Evolutionary conservation across 2,888 invertebrate genomes (phyloP), one percentile per base, ranked within the genome.

Genomic region (Capitulum mitella): DNA sequence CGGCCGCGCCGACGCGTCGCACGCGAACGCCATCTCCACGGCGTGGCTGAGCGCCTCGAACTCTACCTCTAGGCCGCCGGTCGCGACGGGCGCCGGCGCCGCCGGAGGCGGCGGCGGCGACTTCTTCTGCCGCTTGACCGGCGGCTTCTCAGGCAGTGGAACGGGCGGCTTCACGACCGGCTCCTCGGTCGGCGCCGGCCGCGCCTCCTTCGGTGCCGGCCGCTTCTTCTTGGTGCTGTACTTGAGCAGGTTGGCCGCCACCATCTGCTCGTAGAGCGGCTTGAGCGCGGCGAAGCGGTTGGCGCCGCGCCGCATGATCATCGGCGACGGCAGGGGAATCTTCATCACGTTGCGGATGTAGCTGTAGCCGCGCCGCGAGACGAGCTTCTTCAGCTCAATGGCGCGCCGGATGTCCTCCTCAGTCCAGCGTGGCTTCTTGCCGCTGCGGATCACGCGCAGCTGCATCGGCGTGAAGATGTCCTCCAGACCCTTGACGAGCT

Each of bases 401-500:
- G 70, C 70, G 70, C 70, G 70, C 14, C 70, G 70, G 22, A 70
- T 37, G 70, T 70, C 70, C 70, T 70, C 70, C 70, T 70, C 70
- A 37, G 37, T 16, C 70, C 70, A 70, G 22, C 37, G 34, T 16
- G 37, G 37, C 37, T 22, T 70, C 22, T 37, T 37, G 37, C 70
- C 70, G 5, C 37, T 37, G 22, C 70, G 70, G 22, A 70, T 34
- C 22, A 34, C 37, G n/a, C 37, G 34, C 70, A 70, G 34, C 70
- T 70, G 70, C 70, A 70, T 37, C 70, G 70, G 70, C 70, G 70
- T 70, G 70, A 70, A 70, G 6, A 70, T 70, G 22, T 37, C 6
- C 37, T 70, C 70, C 37, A 70, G 37, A 5, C 37, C 26, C 37
- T 70, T 70, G 1, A 6, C 22, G 14, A 70, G 70, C 34, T 37